Evolutionary conservation across 2,113 vertebrate species (phyloP), one percentile per base, ranked within the genome.

Genomic region (Toxotes chatareus): DNA sequence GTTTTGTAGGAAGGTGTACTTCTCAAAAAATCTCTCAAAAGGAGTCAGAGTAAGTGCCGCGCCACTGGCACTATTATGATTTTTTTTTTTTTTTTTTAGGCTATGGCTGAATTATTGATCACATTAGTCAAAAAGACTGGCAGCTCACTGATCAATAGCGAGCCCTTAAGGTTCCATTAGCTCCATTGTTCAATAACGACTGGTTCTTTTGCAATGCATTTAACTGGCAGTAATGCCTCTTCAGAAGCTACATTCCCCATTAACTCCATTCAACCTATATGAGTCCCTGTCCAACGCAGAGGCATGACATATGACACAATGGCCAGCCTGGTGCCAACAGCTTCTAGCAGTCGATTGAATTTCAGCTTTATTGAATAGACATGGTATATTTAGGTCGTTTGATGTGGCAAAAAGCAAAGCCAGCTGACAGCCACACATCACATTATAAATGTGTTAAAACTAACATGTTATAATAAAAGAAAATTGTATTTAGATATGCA

Each of bases 121-220:
- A 65, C 76, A 78, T 89, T 82, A 65, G 65, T 76, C 59, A 67
- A 47, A 76, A 71, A 79, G 73, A 84, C 62, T 77, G 80, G 73
- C 87, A 86, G 85, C 66, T 84, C 73, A 23, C 68, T 84, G 86
- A 91, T 90, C 83, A 77, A 90, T 89, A 78, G 49, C 23, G 40
- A 73, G 61, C 88, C 80, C 82, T 89, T 82, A 87, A 87, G 81
- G 81, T 80, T 88, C 88, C 83, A 88, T 90, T 89, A 88, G 84
- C 75, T 70, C 53, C 46, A 75, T 79, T 89, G 79, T 88, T 83
- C 79, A 79, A 75, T 89, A 86, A 90, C 32, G 12, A 87, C 85
- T 57, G 36, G 34, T 69, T 86, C 76, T 75, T 86, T 82, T 61
- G 60, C 82, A 47, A 64, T 55, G 64, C 80, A 80, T 87, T 71